These are phyloP conservation scores for Cecropterus lyciades DNA, from an alignment of 1,140 invertebrate species.

Conservation along the genomic window DNA sequence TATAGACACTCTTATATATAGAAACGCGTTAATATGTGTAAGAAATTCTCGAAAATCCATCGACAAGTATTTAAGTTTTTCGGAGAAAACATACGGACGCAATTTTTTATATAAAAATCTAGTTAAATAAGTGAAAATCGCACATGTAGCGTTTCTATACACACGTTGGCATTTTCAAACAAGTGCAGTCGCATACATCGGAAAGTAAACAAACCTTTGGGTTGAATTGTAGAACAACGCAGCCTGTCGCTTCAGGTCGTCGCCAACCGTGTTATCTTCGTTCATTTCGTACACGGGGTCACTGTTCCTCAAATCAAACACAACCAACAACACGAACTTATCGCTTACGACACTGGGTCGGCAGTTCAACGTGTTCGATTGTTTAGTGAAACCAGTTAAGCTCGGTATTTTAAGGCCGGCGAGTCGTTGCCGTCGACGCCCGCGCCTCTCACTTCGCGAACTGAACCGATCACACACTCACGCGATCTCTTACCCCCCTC, in stretches of 20 bases:
- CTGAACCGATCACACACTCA: slow-evolving; percentile 59
- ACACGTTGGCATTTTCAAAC: slow-evolving; percentile 13
- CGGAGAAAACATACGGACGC: no score
- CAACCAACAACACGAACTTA: slow-evolving; percentile 31
- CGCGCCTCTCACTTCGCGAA: slow-evolving; percentile 67
- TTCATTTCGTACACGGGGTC: slow-evolving; percentile 61
- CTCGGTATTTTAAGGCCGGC: slow-evolving; percentile 50
- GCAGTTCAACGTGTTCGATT: slow-evolving; percentile 33
- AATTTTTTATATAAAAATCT: no score
- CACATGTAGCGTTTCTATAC: not conserved
- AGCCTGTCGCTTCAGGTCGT: slow-evolving; percentile 73
- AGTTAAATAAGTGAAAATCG: not conserved
- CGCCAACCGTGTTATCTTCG: slow-evolving; percentile 67
- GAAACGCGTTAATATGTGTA: no score
- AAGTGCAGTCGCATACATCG: not conserved
- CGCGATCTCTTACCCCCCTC: slow-evolving; percentile 55
- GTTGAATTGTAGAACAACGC: slow-evolving; percentile 78
- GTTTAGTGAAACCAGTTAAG: slow-evolving; percentile 9
- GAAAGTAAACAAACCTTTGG: slow-evolving; percentile 62
- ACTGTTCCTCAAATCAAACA: slow-evolving; percentile 37
- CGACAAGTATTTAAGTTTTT: no score
- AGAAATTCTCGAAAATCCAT: no score
- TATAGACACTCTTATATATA: no score
- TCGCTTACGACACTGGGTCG: slow-evolving; percentile 33
- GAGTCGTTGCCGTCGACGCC: slow-evolving; percentile 66